Evolutionary conservation across 2,113 vertebrate species (phyloP), one percentile per base, ranked within the genome.

Genomic region (Blennius ocellaris): DNA sequence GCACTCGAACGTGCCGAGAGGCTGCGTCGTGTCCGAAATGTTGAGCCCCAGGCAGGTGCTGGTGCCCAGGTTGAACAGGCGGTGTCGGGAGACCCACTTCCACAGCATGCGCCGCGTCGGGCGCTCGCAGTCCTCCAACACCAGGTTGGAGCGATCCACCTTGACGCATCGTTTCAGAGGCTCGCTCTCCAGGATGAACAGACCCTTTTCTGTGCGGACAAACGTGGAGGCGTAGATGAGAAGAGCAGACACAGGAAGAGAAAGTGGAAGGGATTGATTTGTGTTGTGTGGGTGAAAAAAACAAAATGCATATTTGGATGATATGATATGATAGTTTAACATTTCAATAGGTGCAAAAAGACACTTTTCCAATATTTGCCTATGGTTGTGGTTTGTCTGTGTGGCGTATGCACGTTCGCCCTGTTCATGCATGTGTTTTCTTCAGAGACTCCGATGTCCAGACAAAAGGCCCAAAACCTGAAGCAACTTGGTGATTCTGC

Each of bases 51-150:
- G 93, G 55, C 97, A 99, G 41, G 76, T 81, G 30, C 91, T 94
- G 81, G 87, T 91, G 72, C 95, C 95, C 36, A 96, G 8, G 61
- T 98, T 97, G 87, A 96, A 98, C 17, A 99, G 96, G 5, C 83
- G 94, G 57, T 83, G 94, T 12, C 92, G 92, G 45, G 97, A 97
- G 2, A 95, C 96, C 97, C 97, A 99, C 90, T 97, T 98, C 97
- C 97, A 99, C 3, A 97, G 82, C 96, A 97, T 95, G 69, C 84
- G 38, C 8, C 92, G 73, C 1, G 95, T 96, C 5, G 93, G 91
- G 6, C 57, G 90, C 44, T 88, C 6, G 0, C 97, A 99, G 70
- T 93, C 93, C 76, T 94, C 92, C 79, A 99, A 81, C 61, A 92
- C 89, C 73, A 97, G 87, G 49, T 88, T 87, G 3, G 75, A 89